Evolutionary conservation across 2,113 vertebrate species (phyloP).

Genomic region (Takifugu flavidus): DNA sequence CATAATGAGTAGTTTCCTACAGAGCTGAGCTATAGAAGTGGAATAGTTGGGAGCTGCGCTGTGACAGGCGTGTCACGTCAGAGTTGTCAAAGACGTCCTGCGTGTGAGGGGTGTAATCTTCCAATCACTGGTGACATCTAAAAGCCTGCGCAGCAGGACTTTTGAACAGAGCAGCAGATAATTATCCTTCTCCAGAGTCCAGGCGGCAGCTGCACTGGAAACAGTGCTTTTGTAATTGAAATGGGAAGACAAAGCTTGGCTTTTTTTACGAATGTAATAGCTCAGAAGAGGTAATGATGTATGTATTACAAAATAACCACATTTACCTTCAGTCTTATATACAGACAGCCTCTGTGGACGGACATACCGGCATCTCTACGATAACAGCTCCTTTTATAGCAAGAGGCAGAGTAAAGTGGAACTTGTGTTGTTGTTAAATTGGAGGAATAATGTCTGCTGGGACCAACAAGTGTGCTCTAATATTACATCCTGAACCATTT

Average conservation of each 20-base stretch:
- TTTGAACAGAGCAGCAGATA: slow-evolving; percentile 28
- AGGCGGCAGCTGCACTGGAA: slow-evolving; percentile 1
- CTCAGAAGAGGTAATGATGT: no score
- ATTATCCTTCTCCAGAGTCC: slow-evolving; percentile 39
- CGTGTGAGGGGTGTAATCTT: slow-evolving; percentile 48
- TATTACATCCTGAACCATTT: no score
- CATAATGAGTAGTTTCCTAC: slow-evolving; percentile 22
- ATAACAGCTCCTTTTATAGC: no score
- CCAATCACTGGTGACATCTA: slow-evolving; percentile 39
- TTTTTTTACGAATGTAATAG: background rate
- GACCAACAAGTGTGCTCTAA: no score
- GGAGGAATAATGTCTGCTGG: no score
- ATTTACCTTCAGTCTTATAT: no score
- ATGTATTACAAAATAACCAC: no score
- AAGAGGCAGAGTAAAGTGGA: no score
- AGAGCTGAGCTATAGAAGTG: slow-evolving; percentile 24
- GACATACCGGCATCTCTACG: no score
- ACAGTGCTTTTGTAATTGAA: no score
- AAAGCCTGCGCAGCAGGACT: slow-evolving; percentile 25
- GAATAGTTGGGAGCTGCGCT: slow-evolving; percentile 45
- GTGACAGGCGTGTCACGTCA: slow-evolving; percentile 46
- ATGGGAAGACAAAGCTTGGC: background rate
- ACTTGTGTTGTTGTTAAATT: no score
- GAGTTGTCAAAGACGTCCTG: slow-evolving; percentile 50
- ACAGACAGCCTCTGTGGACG: no score